Percentiles rank a stretch among this genome's conserved stretches.
phyloP scores from a whole-genome alignment of 35 echinoderm and acorn worm species.

The Apostichopus japonicus region DNA sequence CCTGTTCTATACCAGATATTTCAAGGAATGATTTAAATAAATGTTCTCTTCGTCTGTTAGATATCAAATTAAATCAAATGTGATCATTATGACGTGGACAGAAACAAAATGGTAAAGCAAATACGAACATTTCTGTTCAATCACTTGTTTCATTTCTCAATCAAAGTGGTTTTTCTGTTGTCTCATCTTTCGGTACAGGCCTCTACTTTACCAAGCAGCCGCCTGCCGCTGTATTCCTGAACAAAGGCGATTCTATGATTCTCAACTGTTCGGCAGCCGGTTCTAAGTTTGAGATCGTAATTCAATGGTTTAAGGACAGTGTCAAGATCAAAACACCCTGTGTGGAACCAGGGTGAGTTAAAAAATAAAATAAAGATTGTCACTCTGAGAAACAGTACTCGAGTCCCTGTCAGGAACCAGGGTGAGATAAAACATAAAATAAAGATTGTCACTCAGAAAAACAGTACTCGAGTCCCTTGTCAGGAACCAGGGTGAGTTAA shows the following conservation, averaged over 20 bases:
- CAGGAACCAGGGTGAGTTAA: too few relatives aligned
- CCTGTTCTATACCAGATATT: too few relatives aligned
- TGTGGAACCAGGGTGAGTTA: background rate
- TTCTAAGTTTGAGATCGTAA: conserved; percentile 9
- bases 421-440: background rate
- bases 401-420: background rate
- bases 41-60: too few relatives aligned
- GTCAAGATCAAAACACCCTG: conserved; percentile 14
- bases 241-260: conserved; percentile 6
- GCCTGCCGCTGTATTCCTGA: background rate
- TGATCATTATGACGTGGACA: too few relatives aligned
- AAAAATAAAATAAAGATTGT: background rate
- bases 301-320: conserved; percentile 44
- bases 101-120: too few relatives aligned
- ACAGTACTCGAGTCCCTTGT: background rate
- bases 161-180: too few relatives aligned
- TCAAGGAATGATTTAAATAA: too few relatives aligned
- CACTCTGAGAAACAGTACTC: too few relatives aligned
- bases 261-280: conserved; percentile 38
- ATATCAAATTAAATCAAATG: too few relatives aligned
- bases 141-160: too few relatives aligned
- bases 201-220: conserved; percentile 43
- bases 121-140: too few relatives aligned
- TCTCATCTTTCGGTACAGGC: background rate
- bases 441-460: too few relatives aligned